phyloP scores from a whole-genome alignment of 1,140 invertebrate species.

The Drosophila orosa region DNA sequence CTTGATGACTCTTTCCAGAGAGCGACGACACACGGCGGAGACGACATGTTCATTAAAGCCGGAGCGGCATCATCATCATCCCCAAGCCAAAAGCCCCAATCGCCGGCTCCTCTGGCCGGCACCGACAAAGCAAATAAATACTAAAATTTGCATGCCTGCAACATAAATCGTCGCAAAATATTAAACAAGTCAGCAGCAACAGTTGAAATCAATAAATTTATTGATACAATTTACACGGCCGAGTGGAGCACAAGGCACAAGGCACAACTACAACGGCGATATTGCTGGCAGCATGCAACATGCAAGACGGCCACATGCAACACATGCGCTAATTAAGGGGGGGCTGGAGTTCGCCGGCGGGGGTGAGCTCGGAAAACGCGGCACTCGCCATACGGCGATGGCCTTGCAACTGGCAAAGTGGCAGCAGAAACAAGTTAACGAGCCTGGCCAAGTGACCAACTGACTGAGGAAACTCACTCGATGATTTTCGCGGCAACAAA shows the following conservation, averaged over 20 bases:
- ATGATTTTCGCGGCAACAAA: constrained; percentile 22
- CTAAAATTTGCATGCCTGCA: constrained; percentile 77
- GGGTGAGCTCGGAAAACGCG: constrained; percentile 28
- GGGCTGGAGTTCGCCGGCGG: constrained; percentile 29
- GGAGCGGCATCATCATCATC: constrained; percentile 33
- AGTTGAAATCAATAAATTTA: constrained; percentile 83
- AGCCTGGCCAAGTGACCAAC: constrained; percentile 49
- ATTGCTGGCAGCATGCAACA: constrained; percentile 51
- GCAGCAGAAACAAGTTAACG: constrained; percentile 52
- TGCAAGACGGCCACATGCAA: constrained; percentile 53
- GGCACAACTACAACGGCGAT: constrained; percentile 19
- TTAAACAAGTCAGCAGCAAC: constrained; percentile 82
- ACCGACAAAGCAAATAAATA: constrained; percentile 67
- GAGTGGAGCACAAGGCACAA: constrained; percentile 37
- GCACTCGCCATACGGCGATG: constrained; percentile 38
- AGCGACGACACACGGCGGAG: constrained; percentile 45
- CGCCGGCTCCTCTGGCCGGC: constrained; percentile 19
- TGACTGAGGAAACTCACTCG: constrained; percentile 39
- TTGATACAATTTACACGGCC: constrained; percentile 77
- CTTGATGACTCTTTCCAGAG: constrained; percentile 65
- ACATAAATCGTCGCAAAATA: constrained; percentile 82
- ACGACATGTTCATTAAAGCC: constrained; percentile 76
- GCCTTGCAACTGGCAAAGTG: constrained; percentile 41
- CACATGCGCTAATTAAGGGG: constrained; percentile 72
- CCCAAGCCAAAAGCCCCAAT: neutral